Percentiles rank a stretch among this genome's conserved stretches.
These are phyloP conservation scores for Nemoura dubitans DNA, from an alignment of 2,888 invertebrate species.

Conservation along the genomic window DNA sequence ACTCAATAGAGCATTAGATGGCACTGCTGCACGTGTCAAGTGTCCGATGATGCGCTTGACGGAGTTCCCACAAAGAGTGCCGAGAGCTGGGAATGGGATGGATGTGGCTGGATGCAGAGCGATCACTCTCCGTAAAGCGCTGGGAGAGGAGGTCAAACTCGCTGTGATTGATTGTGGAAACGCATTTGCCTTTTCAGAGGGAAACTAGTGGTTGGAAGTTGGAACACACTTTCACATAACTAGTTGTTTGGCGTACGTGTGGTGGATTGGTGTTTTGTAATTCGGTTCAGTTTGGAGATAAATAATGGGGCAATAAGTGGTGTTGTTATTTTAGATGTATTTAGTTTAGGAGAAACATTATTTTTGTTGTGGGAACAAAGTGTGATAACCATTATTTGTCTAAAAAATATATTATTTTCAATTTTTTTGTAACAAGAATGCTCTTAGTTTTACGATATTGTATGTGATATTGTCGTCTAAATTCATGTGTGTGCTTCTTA, in stretches of 20 bases:
- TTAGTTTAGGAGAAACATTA: no score
- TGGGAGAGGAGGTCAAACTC: conserved; percentile 18
- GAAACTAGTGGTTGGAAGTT: neutral
- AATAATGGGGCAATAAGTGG: no score
- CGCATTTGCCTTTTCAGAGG: neutral
- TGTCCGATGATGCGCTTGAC: conserved; percentile 16
- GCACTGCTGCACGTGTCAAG: conserved; percentile 44
- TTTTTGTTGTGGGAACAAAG: no score
- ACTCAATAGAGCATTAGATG: conserved; percentile 46
- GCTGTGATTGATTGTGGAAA: conserved; percentile 25
- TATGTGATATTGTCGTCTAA: no score
- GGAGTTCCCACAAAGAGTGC: neutral
- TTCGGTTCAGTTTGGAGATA: neutral
- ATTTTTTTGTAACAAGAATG: no score
- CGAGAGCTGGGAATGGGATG: no score
- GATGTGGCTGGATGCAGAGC: neutral
- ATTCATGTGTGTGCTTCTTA: no score
- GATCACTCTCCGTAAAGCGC: neutral
- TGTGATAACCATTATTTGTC: no score
- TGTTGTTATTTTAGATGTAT: no score
- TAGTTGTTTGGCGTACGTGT: conserved; percentile 17
- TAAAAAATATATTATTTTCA: no score
- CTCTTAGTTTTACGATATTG: no score
- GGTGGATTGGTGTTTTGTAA: neutral
- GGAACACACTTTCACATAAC: neutral